Base-by-base conservation (phyloP, 2,113 vertebrate species). In the Corythornis cristatus region DNA sequence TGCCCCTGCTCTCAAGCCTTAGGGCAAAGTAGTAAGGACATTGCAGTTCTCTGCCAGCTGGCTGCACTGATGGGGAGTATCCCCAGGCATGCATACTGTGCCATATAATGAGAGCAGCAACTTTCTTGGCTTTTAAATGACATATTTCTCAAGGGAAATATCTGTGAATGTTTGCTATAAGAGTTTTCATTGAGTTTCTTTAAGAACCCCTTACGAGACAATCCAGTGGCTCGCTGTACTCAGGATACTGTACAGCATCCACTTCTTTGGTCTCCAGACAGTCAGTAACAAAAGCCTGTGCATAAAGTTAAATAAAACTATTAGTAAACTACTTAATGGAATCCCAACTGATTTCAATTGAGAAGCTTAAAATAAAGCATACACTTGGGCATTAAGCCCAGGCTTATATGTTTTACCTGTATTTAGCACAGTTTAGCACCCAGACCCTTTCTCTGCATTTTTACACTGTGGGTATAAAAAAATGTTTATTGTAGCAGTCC, bases 341-440 rank as follows among this genome's bases (percentile, higher is more conserved):
- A 81, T 14, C 75, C 58, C 15, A 33, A 58, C 8, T 21, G 45
- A 53, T 72, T 92, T 92, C 62, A 62, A 1, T 2, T 4, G 12
- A 11, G 33, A 45, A 17, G 33, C 29, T 40, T 57, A 46, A 74
- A 62, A 21, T 48, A 61, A 87, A 78, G 23, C 11, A 8, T 25
- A 57, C 0, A 0, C 5, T 66, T 37, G 29, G 1, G 6, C 0
- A 0, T 50, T 64, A 74, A 89, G 5, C 31, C 43, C 11, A 73
- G 40, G 17, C 4, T 86, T 70, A 11, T 5, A 16, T 20, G 10
- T 37, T 79, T 66, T 76, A 62, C 33, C 35, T 73, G 3, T 54
- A n/a, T 54, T 76, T 78, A 50, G 61, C 14, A 43, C 40, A 8
- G 16, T 64, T 88, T 50, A 56, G 11, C 31, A 70, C 7, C 6